Percentiles rank a stretch among this genome's conserved stretches.
These are phyloP conservation scores for Aphelenchoides besseyi DNA, from an alignment of 1,140 invertebrate species.

Conservation along the genomic window DNA sequence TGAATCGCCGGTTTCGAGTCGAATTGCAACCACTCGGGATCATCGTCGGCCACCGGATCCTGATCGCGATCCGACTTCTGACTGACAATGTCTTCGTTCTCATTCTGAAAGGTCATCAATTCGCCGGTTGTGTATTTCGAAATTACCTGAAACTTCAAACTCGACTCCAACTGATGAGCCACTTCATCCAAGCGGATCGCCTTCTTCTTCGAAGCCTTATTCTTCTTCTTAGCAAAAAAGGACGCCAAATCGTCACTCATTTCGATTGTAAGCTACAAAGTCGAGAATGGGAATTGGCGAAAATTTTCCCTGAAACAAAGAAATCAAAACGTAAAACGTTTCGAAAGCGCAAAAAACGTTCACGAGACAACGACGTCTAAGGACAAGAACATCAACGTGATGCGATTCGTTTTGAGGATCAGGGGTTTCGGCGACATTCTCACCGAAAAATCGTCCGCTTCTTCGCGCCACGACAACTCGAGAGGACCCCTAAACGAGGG, in stretches of 20 bases:
- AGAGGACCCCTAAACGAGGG: too few species aligned
- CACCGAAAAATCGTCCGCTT: too few species aligned
- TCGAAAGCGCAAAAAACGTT: neutral
- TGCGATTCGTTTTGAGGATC: too few species aligned
- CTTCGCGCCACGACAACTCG: too few species aligned
- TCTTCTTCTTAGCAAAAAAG: conserved; percentile 19
- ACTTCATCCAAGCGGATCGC: conserved; percentile 14
- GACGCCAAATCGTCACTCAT: conserved; percentile 16
- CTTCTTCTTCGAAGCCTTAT: conserved; percentile 19
- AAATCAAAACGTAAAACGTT: neutral
- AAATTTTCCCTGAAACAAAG: too few species aligned
- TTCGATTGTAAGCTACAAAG: neutral
- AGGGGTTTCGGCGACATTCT: too few species aligned
- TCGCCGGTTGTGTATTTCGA: too few species aligned
- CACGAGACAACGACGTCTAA: neutral
- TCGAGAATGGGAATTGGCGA: too few species aligned
- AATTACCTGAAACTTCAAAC: conserved; percentile 14
- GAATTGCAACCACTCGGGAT: neutral
- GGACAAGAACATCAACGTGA: too few species aligned
- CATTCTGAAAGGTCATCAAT: too few species aligned
- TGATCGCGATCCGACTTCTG: conserved; percentile 1
- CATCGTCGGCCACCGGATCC: neutral
- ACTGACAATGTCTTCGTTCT: neutral
- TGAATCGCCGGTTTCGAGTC: neutral
- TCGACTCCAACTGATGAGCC: conserved; percentile 12